phyloP scores from a whole-genome alignment of 2,888 invertebrate species.

The Zonitis immaculata region DNA sequence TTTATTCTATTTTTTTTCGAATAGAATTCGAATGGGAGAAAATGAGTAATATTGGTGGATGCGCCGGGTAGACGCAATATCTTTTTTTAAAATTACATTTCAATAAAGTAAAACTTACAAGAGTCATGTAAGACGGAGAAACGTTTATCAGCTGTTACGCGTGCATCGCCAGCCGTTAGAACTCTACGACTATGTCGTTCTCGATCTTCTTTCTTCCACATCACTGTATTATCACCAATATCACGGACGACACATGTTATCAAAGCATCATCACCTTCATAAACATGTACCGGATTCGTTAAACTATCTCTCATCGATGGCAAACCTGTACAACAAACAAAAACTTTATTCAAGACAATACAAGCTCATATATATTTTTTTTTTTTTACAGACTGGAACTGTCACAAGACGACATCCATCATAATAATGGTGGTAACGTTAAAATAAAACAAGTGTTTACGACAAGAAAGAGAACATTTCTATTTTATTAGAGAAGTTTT shows the following conservation, averaged over 20 bases:
- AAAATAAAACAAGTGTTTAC: not conserved
- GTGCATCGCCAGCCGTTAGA: conserved; percentile 69
- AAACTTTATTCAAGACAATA: not conserved
- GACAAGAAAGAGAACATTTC: not conserved
- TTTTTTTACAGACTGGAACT: conserved; percentile 31
- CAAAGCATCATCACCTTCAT: conserved; percentile 72
- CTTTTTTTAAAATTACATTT: conserved; percentile 6
- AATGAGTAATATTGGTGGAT: too few species aligned
- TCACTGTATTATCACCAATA: conserved; percentile 65
- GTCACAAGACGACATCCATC: conserved; percentile 28
- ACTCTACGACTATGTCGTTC: conserved; percentile 55
- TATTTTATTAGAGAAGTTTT: not conserved
- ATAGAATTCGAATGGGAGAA: too few species aligned
- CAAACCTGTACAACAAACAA: conserved; percentile 39
- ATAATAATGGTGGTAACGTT: conserved; percentile 27
- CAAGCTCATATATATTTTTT: conserved; percentile 22
- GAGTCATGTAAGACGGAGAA: conserved; percentile 72
- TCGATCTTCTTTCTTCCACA: conserved; percentile 69
- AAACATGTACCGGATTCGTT: conserved; percentile 54
- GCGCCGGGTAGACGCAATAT: too few species aligned
- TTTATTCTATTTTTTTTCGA: too few species aligned
- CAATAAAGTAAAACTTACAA: conserved; percentile 51
- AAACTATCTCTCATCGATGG: conserved; percentile 51
- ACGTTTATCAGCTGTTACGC: conserved; percentile 70
- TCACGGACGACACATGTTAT: conserved; percentile 75